Evolutionary conservation across 2,797 vertebrate species (phyloP).

Genomic region (Hypotaenidia okinawae): DNA sequence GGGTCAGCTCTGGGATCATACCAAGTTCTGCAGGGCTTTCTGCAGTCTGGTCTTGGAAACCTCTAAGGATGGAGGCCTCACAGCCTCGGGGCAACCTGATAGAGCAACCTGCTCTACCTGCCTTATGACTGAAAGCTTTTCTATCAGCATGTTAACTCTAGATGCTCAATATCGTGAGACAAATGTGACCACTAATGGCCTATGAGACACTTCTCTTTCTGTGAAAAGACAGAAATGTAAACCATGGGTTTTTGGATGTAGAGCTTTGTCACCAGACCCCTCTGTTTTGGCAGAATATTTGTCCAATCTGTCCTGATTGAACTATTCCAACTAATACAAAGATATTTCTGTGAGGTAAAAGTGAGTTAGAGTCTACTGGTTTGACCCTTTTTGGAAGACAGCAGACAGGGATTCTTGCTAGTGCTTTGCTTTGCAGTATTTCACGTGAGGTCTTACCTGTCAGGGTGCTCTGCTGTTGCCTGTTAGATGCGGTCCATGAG

Average conservation of each 20-base stretch:
- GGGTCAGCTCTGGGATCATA: not conserved
- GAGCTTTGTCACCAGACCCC: rapidly evolving
- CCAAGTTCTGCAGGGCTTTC: not conserved
- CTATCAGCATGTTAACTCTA: not conserved
- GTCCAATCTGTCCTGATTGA: not conserved
- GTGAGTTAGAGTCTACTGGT: rapidly evolving
- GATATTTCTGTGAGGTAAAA: not conserved
- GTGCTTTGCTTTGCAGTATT: not conserved
- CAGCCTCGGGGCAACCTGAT: not conserved
- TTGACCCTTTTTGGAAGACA: not conserved
- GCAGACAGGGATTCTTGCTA: not conserved
- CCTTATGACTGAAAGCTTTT: not conserved
- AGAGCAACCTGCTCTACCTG: not conserved
- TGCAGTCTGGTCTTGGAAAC: not conserved
- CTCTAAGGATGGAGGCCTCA: not conserved
- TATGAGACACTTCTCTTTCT: not conserved
- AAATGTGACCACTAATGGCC: not conserved
- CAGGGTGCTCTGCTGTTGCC: not conserved
- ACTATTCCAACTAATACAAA: rapidly evolving
- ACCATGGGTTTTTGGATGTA: not conserved
- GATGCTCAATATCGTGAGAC: not conserved
- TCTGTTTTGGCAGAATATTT: not conserved
- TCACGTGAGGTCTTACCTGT: not conserved
- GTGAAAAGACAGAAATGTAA: not conserved
- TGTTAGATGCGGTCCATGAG: no score